Evolutionary conservation across 2,888 invertebrate species (phyloP), one percentile per base, ranked within the genome.

Genomic region (Scaptodrosophila latifasciaeformis): DNA sequence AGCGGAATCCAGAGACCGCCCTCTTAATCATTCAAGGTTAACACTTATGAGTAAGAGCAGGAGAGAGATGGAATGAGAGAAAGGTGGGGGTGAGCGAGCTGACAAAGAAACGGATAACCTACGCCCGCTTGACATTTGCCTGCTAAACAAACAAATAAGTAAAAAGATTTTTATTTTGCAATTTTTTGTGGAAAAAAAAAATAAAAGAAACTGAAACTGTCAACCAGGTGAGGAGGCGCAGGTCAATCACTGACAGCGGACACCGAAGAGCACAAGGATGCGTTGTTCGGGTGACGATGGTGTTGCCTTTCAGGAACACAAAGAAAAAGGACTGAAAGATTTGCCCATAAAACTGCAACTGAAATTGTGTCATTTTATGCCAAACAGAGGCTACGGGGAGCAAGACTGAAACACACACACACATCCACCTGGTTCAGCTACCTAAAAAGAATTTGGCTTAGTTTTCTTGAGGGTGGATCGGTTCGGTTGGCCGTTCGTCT

Each of bases 311-410:
- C 79, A 57, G 45, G 17, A n/a, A 42, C 42, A 46, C 55, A 54
- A 44, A 42, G 43, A 43, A 34, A 51, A 52, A 52, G 35, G 29
- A 44, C 40, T 39, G 45, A 50, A 39, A 21, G 58, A 58, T 65
- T 70, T 63, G 60, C 58, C n/a, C 46, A 65, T 58, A 58, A 68
- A 63, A 80, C 37, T 65, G 72, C 71, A 80, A 72, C 65, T 76
- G 69, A 80, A 82, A 81, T 82, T 82, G 83, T 82, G 84, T 82
- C 83, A 84, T 76, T 82, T 83, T 70, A 81, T 83, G 84, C 71
- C 72, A 70, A 10, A 10, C 42, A 2, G 31, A 17, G 49, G 37
- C 40, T 40, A 30, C 31, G 47, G 44, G 24, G 42, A 51, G n/a
- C 54, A 34, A 43, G 49, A n/a, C n/a, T n/a, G n/a, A n/a, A n/a